Conservation (phyloP, 2,797 vertebrate genomes). For the Mus minutoides region DNA sequence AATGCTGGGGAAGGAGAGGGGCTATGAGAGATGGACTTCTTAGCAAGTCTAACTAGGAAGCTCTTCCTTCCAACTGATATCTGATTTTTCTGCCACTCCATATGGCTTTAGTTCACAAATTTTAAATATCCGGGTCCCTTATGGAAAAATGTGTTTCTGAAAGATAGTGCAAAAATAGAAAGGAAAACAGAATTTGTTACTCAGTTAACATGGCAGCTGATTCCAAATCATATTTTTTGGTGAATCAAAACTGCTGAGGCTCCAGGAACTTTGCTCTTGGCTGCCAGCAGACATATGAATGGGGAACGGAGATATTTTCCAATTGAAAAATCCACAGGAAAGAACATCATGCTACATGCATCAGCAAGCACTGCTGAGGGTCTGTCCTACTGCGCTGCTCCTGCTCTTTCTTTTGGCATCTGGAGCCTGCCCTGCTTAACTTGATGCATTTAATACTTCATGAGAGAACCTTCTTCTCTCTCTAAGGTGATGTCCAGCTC, state of each 20-base stretch:
- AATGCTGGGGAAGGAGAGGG: neutral
- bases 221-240: conserved; percentile 26
- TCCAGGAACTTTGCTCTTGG: neutral
- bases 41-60: neutral
- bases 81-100: neutral
- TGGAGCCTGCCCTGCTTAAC: neutral
- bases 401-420: neutral
- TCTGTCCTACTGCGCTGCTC: neutral
- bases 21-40: neutral
- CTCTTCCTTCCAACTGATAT: neutral
- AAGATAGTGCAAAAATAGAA: conserved; percentile 51
- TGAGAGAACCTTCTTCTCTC: neutral
- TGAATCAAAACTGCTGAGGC: conserved; percentile 12
- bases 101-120: conserved; percentile 15
- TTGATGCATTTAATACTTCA: conserved; percentile 33
- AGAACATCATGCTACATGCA: neutral
- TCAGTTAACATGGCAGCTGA: conserved; percentile 29
- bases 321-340: neutral
- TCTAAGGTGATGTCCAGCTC: neutral
- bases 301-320: neutral
- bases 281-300: neutral
- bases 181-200: neutral
- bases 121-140: conserved; percentile 28
- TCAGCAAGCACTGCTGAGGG: neutral
- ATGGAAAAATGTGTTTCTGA: conserved; percentile 35